Conservation (phyloP, 2,797 vertebrate species). For the Botia kubotai region DNA sequence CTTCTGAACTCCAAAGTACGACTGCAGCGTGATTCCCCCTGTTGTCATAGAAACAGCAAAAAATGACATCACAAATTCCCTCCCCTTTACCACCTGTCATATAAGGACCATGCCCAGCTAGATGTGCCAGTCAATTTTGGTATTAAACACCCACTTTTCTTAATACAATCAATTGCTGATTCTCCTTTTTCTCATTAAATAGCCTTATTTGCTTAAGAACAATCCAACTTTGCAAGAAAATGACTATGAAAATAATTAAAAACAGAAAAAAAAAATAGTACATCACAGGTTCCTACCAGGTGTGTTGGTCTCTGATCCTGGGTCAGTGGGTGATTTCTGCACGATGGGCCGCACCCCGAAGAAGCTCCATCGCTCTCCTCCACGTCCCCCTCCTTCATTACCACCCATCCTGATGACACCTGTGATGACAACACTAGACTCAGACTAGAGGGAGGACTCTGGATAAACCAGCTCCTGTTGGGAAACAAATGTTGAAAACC, state of each 20-base stretch:
- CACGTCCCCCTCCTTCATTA: constrained; percentile 74
- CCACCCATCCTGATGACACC: constrained; percentile 73
- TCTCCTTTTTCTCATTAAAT: too few relatives aligned
- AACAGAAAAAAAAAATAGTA: not conserved
- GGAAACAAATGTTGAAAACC: not conserved
- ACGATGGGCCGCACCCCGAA: constrained; percentile 78
- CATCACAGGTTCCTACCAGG: constrained; percentile 63
- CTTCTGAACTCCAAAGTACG: constrained; percentile 89
- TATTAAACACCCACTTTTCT: not conserved
- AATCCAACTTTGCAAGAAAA: too few relatives aligned
- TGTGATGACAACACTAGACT: constrained; percentile 8
- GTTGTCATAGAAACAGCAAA: constrained; percentile 23
- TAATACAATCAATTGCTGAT: not conserved
- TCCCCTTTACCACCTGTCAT: too few relatives aligned
- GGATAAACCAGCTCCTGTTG: constrained; percentile 44
- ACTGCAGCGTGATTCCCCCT: constrained; percentile 87
- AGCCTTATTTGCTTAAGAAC: too few relatives aligned
- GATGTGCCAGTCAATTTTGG: too few relatives aligned
- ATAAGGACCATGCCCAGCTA: too few relatives aligned
- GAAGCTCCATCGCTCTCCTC: constrained; percentile 78
- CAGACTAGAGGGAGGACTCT: constrained; percentile 2
- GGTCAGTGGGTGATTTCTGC: constrained; percentile 84
- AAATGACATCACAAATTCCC: not conserved
- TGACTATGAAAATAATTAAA: too few relatives aligned
- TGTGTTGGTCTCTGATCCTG: constrained; percentile 77